Base-by-base conservation (phyloP, 1,140 invertebrate genomes). In the Riptortus pedestris region DNA sequence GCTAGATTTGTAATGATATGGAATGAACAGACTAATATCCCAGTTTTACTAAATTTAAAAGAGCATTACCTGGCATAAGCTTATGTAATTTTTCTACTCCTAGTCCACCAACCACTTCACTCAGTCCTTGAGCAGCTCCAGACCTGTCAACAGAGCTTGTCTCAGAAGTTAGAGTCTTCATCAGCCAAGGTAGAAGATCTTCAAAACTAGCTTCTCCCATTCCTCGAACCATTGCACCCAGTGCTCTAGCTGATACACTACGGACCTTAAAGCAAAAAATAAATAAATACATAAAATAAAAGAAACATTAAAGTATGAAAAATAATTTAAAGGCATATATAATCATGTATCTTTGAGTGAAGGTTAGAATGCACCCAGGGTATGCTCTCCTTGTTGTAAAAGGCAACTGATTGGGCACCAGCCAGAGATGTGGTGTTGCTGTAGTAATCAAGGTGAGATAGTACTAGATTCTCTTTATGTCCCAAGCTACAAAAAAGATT, bases 81-180 rank as follows among this genome's bases (percentile, higher is more conserved):
- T 92, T 93, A 69, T 97, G 86, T 55, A 99, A 79, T 75, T 97
- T 96, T 67, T 93, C 88, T 5, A 93, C 86, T 20, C 97, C 97
- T 24, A 99, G 80, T 52, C 93, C 96, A 51, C 93, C 91, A 31
- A 99, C 91, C 7, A 99, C 95, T 80, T 93, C 90, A 26, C 87
- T 89, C 2, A 93, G 79, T 69, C 93, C 95, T 81, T 99, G 96
- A n/a, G 96, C 96, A 59, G 96, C 96, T 31, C 96, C 97, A 20
- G 93, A 96, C 65, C 90, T 81, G 77, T 99, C 96, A 16, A 99
- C 96, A 67, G 92, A 93, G 71, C 90, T 96, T 1, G 83, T 82
- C 76, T 97, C 94, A 0, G 93, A 96, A 0, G 96, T 96, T n/a
- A 99, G 79, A 1, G 93, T 98, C 75, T 93, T 86, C 93, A 98